Percentiles rank a stretch among this genome's conserved stretches.
Conservation (phyloP, 2,113 vertebrate species). For the Pomatorhinus ruficollis region DNA sequence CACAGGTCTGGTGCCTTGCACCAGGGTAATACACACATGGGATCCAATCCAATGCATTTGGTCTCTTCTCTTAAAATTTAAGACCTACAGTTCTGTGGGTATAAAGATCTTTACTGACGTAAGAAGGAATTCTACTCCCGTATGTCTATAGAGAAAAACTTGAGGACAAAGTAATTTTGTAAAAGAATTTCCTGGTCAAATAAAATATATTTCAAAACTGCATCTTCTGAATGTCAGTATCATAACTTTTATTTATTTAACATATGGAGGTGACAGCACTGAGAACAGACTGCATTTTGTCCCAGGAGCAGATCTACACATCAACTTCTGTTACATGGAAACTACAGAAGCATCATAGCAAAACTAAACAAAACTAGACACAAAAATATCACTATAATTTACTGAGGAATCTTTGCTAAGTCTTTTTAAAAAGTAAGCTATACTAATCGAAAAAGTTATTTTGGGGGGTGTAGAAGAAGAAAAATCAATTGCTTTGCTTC, state of each 20-base stretch:
- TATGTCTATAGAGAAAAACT: neutral
- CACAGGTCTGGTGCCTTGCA: neutral
- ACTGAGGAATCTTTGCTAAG: neutral
- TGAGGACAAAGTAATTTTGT: neutral
- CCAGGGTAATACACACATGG: neutral
- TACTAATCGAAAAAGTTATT: neutral
- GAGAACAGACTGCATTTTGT: neutral
- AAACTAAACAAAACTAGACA: neutral
- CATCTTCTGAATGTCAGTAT: neutral
- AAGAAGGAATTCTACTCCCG: neutral
- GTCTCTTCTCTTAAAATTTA: neutral
- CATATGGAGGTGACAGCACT: neutral
- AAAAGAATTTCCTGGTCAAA: neutral
- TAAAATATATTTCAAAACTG: neutral
- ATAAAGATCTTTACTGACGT: neutral
- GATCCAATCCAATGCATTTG: neutral
- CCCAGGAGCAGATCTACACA: neutral
- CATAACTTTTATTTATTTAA: neutral
- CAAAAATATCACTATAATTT: neutral
- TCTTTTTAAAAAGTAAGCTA: neutral
- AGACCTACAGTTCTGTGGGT: neutral
- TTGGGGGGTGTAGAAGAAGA: fast-evolving
- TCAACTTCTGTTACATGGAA: neutral
- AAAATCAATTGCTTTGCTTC: neutral
- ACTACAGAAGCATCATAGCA: neutral